Conservation (phyloP, 2,113 vertebrate genomes). For the Tonatia bakeri region DNA sequence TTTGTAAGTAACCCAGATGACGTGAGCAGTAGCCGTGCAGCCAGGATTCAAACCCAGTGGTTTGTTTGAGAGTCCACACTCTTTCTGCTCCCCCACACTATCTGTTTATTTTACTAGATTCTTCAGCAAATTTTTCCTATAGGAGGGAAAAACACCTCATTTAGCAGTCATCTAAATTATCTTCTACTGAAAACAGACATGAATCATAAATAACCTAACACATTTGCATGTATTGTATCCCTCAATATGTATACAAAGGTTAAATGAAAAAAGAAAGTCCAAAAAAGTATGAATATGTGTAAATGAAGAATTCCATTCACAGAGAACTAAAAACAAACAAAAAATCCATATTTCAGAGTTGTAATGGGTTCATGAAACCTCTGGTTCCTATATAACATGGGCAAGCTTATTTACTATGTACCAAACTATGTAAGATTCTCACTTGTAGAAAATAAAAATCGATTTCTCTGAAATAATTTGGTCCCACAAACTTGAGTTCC, state of each 20-base stretch:
- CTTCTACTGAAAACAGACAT: neutral
- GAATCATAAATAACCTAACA: neutral
- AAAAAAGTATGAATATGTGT: neutral
- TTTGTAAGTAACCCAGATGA: neutral
- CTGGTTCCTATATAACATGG: neutral
- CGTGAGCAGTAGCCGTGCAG: neutral
- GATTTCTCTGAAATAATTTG: neutral
- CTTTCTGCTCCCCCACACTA: neutral
- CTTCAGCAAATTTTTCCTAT: neutral
- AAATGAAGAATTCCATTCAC: neutral
- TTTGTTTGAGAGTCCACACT: rapidly evolving
- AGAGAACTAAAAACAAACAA: neutral
- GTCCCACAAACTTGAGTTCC: neutral
- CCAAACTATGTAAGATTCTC: neutral
- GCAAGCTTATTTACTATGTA: neutral
- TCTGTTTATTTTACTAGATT: neutral
- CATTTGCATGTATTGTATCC: neutral
- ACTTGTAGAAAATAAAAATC: neutral
- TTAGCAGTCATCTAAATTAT: neutral
- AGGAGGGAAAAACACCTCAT: neutral
- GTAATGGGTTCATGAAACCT: neutral
- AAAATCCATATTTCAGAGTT: neutral
- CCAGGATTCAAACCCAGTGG: neutral
- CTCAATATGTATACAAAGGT: neutral
- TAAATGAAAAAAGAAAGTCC: neutral